These are phyloP conservation scores for Phrixothrix hirtus DNA, from an alignment of 2,888 invertebrate species.

Conservation along the genomic window DNA sequence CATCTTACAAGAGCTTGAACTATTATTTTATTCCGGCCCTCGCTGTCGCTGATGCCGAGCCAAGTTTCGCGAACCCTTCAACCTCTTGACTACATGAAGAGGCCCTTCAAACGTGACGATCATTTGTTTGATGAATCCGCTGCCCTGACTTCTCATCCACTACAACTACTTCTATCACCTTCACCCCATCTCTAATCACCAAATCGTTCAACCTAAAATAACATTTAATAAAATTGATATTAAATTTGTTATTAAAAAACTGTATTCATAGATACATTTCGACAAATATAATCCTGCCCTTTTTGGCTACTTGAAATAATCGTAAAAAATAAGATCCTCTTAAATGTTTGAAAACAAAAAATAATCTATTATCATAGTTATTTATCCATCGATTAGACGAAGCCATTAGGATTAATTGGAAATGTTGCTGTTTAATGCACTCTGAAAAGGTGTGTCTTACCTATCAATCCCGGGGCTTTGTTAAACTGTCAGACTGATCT, in stretches of 20 bases:
- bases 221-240: too few relatives aligned
- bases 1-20: conserved; percentile 16
- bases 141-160: conserved; percentile 43
- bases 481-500: conserved; percentile 43
- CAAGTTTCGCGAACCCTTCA: conserved; percentile 44
- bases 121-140: conserved; percentile 51
- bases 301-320: conserved; percentile 8
- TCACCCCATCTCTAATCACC: conserved; percentile 20
- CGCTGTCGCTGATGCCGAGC: conserved; percentile 37
- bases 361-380: conserved; percentile 20
- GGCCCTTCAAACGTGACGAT: conserved; percentile 51
- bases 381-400: conserved; percentile 27
- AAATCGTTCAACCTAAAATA: not conserved
- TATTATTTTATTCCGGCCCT: conserved; percentile 43
- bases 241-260: too few relatives aligned
- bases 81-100: conserved; percentile 50
- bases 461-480: conserved; percentile 43
- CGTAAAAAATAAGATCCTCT: conserved; percentile 13
- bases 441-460: conserved; percentile 51
- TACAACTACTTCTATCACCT: conserved; percentile 20
- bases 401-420: conserved; percentile 44
- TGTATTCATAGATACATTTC: too few relatives aligned
- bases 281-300: too few relatives aligned
- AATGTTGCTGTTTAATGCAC: conserved; percentile 45
- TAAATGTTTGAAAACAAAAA: conserved; percentile 17